Percentiles rank a stretch among this genome's conserved stretches.
Evolutionary conservation across 2,113 vertebrate species (phyloP).

Genomic region (Piaya cayana): DNA sequence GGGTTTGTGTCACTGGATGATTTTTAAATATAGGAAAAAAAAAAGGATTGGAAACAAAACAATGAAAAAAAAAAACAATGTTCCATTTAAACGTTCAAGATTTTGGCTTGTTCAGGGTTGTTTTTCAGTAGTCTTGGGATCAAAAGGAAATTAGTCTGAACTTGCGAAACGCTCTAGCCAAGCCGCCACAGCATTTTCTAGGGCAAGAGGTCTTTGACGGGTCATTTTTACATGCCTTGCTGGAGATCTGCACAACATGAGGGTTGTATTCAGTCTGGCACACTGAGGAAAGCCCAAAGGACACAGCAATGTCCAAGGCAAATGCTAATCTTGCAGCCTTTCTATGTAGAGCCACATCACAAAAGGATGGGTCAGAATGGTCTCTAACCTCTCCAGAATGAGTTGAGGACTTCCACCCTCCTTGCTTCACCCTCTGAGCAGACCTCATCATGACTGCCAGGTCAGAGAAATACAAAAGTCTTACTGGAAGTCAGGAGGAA

Average conservation of each 20-base stretch:
- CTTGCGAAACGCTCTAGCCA: background rate
- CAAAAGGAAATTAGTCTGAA: background rate
- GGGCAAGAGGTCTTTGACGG: background rate
- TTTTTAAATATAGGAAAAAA: background rate
- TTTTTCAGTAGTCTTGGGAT: background rate
- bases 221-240: rapidly evolving
- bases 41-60: background rate
- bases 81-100: background rate
- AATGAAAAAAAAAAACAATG: background rate
- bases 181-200: background rate
- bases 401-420: background rate
- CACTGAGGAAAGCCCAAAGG: background rate
- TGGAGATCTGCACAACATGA: rapidly evolving
- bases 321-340: background rate
- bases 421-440: background rate
- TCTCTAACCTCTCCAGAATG: background rate
- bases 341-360: background rate
- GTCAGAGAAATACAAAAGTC: background rate
- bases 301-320: background rate
- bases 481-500: background rate
- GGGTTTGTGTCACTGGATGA: background rate
- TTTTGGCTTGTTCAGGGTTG: background rate
- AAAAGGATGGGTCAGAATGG: background rate
- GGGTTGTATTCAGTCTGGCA: background rate
- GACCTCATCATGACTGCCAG: background rate